Base-by-base conservation (phyloP, 2,888 invertebrate genomes). In the Cremastinae sp. region DNA sequence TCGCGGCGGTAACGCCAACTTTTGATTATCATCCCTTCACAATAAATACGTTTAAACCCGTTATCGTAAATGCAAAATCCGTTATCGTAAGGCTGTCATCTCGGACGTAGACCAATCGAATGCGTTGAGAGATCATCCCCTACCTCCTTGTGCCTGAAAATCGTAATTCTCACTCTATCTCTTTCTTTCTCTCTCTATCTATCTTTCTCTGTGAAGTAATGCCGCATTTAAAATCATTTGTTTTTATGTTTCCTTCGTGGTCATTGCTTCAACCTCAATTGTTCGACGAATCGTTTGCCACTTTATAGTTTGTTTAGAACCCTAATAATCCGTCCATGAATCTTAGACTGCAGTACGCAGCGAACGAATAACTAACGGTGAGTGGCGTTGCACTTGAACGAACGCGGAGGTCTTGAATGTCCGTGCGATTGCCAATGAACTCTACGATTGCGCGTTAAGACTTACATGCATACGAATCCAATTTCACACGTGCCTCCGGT, bases 1-100 rank as follows among this genome's bases (percentile, higher is more conserved):
- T 77, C 92, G 95, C 89, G 94, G 94, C 70, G 81, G 81, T 35
- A 65, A 80, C 56, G 78, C 79, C 39, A 79, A 79, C 51, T 83
- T 79, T 75, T 82, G 72, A 80, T 59, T 65, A 14, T 28, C 22
- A 28, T 8, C 39, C 5, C 12, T 28, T n/a, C 2, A 14, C 16
- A 9, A n/a, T 64, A 56, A 49, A 37, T 22, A 41, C 43, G 10
- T 43, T 68, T 47, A 35, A 41, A 22, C 35, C 3, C 22, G 37
- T 69, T 51, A 28, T 28, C 28, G 2, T 28, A 28, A 28, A 28
- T 5, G 28, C 28, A 28, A 28, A 28, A 28, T 20, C n/a, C 12
- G n/a, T 9, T 28, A 22, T 43, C 16, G 5, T 1, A 22, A 20
- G 14, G 12, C 22, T 35, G 5, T n/a, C n/a, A n/a, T n/a, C n/a